These are phyloP conservation scores for Metaphire vulgaris DNA, from an alignment of 1,140 invertebrate genomes.

Conservation along the genomic window DNA sequence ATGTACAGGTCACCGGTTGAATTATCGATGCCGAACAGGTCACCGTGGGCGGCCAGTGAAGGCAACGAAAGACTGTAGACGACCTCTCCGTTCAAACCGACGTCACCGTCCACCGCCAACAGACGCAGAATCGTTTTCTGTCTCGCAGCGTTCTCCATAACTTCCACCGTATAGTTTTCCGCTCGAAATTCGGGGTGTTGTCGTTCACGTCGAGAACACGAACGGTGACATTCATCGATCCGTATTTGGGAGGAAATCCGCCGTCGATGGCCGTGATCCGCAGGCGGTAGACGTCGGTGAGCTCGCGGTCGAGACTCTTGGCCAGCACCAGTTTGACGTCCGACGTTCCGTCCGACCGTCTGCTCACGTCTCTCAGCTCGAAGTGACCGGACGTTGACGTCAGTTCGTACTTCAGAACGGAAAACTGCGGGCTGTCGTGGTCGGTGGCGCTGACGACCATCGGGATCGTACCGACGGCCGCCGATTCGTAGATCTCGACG, in stretches of 20 bases:
- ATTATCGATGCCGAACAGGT: conserved; percentile 1
- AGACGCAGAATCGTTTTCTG: conserved; percentile 57
- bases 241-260: conserved; percentile 75
- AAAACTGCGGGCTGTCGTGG: conserved; percentile 76
- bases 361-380: neutral
- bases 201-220: conserved; percentile 75
- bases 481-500: conserved; percentile 83
- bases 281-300: conserved; percentile 67
- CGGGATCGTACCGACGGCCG: conserved; percentile 63
- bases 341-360: neutral
- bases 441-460: conserved; percentile 67
- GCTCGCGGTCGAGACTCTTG: conserved; percentile 72
- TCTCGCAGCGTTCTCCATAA: conserved; percentile 53
- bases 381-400: conserved; percentile 62
- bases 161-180: conserved; percentile 52
- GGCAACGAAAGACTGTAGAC: conserved; percentile 35
- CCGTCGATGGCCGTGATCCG: conserved; percentile 81
- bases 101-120: conserved; percentile 69
- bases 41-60: neutral
- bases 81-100: conserved; percentile 65
- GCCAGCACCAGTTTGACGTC: conserved; percentile 43
- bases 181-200: conserved; percentile 57
- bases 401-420: conserved; percentile 86
- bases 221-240: conserved; percentile 73
- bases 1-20: conserved; percentile 2